These are phyloP conservation scores for Sternarchorhynchus goeldii DNA, from an alignment of 2,797 vertebrate genomes.

Conservation along the genomic window DNA sequence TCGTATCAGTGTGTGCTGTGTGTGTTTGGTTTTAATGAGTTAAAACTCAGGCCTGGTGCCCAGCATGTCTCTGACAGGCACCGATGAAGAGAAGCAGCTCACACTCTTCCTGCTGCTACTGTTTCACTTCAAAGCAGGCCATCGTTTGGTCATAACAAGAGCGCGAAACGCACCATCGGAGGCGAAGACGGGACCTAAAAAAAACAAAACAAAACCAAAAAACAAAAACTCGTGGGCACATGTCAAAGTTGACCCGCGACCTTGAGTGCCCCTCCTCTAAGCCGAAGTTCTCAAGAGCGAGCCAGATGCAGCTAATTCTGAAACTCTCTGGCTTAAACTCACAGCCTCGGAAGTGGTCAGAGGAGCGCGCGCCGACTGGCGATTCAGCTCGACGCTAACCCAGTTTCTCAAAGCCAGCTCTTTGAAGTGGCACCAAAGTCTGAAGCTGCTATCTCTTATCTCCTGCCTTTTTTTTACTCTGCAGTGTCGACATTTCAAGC, in stretches of 20 bases:
- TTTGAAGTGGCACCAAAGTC: conserved; percentile 84
- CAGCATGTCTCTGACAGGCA: conserved; percentile 76
- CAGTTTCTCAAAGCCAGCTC: conserved; percentile 73
- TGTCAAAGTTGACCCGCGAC: conserved; percentile 63
- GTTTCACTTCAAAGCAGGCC: conserved; percentile 76
- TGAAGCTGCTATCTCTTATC: conserved; percentile 77
- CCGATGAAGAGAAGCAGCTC: conserved; percentile 76
- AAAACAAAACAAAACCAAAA: conserved; percentile 28
- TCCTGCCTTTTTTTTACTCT: conserved; percentile 66
- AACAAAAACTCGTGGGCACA: conserved; percentile 71
- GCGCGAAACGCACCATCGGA: conserved; percentile 72
- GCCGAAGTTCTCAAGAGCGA: conserved; percentile 37
- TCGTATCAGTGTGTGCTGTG: conserved; percentile 73
- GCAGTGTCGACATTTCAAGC: conserved; percentile 78
- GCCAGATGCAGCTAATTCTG: conserved; percentile 5
- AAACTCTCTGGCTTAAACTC: conserved; percentile 57
- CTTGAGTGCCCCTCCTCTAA: conserved; percentile 41
- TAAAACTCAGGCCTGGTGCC: conserved; percentile 65
- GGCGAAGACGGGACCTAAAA: conserved; percentile 39
- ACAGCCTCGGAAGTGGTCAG: conserved; percentile 67
- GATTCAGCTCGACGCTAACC: conserved; percentile 72
- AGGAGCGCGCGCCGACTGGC: conserved; percentile 66
- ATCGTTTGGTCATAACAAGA: conserved; percentile 76
- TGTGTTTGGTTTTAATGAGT: conserved; percentile 73
- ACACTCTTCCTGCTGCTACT: conserved; percentile 75